phyloP scores from a whole-genome alignment of 2,888 invertebrate genomes.

The Leptopilina myrica region DNA sequence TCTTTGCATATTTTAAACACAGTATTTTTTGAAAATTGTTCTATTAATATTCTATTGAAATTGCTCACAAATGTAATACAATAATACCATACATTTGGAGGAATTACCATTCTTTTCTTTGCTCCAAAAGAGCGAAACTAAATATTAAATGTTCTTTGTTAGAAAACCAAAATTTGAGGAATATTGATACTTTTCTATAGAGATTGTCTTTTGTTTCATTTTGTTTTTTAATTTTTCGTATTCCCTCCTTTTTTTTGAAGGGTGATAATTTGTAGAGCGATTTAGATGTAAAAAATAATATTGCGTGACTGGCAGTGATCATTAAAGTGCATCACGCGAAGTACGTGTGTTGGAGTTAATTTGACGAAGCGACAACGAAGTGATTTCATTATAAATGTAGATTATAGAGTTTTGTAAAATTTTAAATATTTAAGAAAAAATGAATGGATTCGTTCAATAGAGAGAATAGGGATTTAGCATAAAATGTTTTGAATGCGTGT shows the following conservation, averaged over 20 bases:
- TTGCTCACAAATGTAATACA: no score
- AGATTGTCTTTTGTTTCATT: no score
- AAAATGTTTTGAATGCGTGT: not conserved
- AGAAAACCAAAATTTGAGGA: no score
- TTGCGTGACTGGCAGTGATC: constrained; percentile 68
- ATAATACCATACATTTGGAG: no score
- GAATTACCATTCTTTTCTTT: no score
- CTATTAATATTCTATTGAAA: no score
- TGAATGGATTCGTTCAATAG: not conserved
- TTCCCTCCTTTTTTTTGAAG: constrained; percentile 30
- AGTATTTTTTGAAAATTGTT: no score
- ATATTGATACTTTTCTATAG: no score
- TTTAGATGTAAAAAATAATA: constrained; percentile 68
- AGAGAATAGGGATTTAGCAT: not conserved
- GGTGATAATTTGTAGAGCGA: constrained; percentile 69
- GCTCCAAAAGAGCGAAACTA: no score
- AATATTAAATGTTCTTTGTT: no score
- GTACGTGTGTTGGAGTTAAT: constrained; percentile 64
- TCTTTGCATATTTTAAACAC: no score
- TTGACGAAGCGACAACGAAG: constrained; percentile 47
- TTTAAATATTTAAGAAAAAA: not conserved
- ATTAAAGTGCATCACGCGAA: constrained; percentile 70
- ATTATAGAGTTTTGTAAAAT: constrained; percentile 9
- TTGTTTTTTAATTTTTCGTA: no score
- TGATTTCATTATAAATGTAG: constrained; percentile 33